A percentile compares a stretch with the other conserved stretches of the same genome.
phyloP scores from a whole-genome alignment of 2,113 vertebrate genomes.

The Psittacus erithacus region DNA sequence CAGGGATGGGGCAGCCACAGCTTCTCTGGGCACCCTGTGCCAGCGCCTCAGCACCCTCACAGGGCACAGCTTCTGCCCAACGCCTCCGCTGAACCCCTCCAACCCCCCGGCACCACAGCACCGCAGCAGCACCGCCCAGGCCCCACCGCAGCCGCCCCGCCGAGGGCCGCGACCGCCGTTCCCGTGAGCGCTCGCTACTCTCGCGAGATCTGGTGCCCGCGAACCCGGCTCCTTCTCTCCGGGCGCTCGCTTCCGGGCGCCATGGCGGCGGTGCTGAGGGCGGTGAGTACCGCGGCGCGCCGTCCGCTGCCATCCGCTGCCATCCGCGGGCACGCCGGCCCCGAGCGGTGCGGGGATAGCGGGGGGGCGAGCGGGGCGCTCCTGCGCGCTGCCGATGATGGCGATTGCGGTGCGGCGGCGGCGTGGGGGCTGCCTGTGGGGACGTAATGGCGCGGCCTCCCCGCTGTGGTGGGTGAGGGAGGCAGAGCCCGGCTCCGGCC shows the following conservation, averaged over 20 bases:
- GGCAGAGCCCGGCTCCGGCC: neutral
- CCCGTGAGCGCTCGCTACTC: neutral
- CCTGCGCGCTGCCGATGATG: rapidly evolving
- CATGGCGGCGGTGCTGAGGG: rapidly evolving
- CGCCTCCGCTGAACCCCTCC: too few relatives aligned
- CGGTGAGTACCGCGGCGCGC: rapidly evolving
- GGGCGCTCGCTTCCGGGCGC: rapidly evolving
- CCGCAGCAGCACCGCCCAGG: too few relatives aligned
- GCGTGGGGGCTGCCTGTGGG: rapidly evolving
- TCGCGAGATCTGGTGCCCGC: neutral
- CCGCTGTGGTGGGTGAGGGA: neutral
- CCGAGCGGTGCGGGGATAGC: rapidly evolving
- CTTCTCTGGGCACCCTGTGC: neutral
- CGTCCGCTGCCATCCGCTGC: neutral
- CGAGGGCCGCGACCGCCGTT: rapidly evolving
- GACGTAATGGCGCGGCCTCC: rapidly evolving
- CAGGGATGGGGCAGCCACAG: neutral
- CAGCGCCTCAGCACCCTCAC: neutral
- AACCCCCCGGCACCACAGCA: too few relatives aligned
- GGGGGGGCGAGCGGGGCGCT: too few relatives aligned
- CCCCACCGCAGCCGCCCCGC: too few relatives aligned
- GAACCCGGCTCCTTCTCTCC: rapidly evolving
- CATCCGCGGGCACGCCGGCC: neutral
- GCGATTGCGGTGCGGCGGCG: rapidly evolving
- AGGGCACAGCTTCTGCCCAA: neutral